A percentile compares a stretch with the other conserved stretches of the same genome.
Conservation (phyloP, 1,140 invertebrate species). For the Leptinotarsa undecemlineata region DNA sequence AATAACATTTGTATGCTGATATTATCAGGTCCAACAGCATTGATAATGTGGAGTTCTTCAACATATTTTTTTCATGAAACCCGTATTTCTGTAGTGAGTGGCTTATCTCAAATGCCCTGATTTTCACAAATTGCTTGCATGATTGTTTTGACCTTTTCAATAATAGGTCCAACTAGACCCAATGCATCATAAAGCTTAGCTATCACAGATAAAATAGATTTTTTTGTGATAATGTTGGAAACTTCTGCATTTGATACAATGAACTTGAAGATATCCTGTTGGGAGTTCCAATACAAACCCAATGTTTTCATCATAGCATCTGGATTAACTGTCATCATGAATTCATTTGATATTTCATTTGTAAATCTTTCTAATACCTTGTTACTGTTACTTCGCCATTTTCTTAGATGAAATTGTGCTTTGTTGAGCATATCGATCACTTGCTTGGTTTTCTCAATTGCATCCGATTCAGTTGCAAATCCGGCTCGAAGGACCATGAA, state of each 20-base stretch:
- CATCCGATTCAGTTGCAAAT: too few species aligned
- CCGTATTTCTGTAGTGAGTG: neutral
- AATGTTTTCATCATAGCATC: neutral
- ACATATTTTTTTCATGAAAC: neutral
- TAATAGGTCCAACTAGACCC: neutral
- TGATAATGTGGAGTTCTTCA: neutral
- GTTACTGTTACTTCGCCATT: neutral
- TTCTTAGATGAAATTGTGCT: neutral
- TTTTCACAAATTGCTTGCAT: neutral
- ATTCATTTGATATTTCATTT: neutral
- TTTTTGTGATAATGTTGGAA: neutral
- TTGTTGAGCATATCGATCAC: too few species aligned
- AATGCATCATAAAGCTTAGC: neutral
- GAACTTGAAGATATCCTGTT: neutral
- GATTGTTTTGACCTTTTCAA: neutral
- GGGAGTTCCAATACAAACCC: neutral
- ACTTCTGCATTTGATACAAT: neutral
- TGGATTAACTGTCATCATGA: neutral
- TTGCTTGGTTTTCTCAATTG: too few species aligned
- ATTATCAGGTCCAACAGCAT: neutral
- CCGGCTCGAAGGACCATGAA: too few species aligned
- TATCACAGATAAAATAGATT: neutral
- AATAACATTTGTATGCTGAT: too few species aligned
- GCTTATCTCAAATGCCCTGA: neutral
- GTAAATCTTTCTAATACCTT: neutral